phyloP scores from a whole-genome alignment of 1,140 invertebrate species.

The Homarus americanus region DNA sequence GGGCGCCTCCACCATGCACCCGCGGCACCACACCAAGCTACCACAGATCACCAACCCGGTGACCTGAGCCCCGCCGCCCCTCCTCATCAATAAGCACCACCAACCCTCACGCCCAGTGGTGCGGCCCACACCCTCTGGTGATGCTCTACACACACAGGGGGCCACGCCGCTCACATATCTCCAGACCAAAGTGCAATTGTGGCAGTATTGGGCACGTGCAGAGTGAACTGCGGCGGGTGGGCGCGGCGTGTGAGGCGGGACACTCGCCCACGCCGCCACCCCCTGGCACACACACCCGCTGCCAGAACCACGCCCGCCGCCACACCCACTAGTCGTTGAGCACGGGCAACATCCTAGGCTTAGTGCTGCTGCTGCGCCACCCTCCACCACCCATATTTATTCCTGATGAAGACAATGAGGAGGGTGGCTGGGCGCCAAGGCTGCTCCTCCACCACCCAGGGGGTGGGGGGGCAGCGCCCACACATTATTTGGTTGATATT shows the following conservation, averaged over 20 bases:
- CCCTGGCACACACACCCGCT: slow-evolving; percentile 32
- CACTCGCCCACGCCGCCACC: slow-evolving; percentile 58
- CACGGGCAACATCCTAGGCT: slow-evolving; percentile 3
- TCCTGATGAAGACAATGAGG: not conserved
- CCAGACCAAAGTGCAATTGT: slow-evolving; percentile 73
- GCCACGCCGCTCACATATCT: slow-evolving; percentile 66
- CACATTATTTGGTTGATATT: slow-evolving; percentile 64
- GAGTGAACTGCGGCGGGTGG: slow-evolving; percentile 23
- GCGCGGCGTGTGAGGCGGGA: slow-evolving; percentile 61
- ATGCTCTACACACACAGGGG: not conserved
- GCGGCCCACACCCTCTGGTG: not conserved
- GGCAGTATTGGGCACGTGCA: slow-evolving; percentile 55
- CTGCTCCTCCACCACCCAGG: not conserved
- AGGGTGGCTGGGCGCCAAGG: not conserved
- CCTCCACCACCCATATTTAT: slow-evolving; percentile 1
- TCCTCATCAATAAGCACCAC: not conserved
- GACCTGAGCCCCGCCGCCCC: slow-evolving; percentile 75
- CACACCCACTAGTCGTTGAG: slow-evolving; percentile 65
- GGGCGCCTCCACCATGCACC: slow-evolving; percentile 74
- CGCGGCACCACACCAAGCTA: slow-evolving; percentile 75
- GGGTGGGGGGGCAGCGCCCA: not conserved
- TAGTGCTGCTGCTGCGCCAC: slow-evolving; percentile 12
- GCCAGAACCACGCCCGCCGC: slow-evolving; percentile 57
- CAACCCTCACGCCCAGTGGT: slow-evolving; percentile 27
- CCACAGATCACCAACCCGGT: slow-evolving; percentile 76